Evolutionary conservation across 92 coral and sea anemone species (phyloP).

Genomic region (Hydrozoanthus gracilis): DNA sequence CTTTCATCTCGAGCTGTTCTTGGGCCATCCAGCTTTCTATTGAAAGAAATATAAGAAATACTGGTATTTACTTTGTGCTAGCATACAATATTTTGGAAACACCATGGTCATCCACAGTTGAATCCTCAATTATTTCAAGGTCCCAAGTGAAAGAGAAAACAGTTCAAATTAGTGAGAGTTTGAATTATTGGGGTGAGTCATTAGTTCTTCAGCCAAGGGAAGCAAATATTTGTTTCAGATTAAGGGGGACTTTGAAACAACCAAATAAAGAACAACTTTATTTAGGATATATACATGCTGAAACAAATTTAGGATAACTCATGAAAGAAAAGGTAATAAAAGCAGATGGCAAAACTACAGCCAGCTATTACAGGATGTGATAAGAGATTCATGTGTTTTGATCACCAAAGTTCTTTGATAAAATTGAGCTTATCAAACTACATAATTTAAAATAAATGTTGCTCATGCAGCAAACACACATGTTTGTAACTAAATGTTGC

Average conservation of each 20-base stretch:
- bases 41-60: conserved; percentile 55
- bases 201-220: conserved; percentile 1
- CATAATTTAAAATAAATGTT: too few species aligned
- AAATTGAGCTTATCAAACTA: too few species aligned
- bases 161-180: neutral
- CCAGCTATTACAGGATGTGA: neutral
- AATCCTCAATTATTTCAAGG: neutral
- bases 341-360: neutral
- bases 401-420: neutral
- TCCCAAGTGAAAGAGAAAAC: conserved; percentile 8
- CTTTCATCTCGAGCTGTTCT: conserved; percentile 93
- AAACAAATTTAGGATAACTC: neutral
- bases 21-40: conserved; percentile 94
- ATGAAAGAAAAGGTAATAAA: neutral
- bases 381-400: neutral
- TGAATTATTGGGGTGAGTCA: conserved; percentile 8
- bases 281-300: too few species aligned
- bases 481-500: too few species aligned
- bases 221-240: conserved; percentile 1
- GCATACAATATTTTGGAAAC: neutral
- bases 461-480: too few species aligned
- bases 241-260: neutral
- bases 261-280: neutral
- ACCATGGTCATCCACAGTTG: neutral
- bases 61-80: conserved; percentile 14